Percentiles rank a stretch among this genome's conserved stretches.
phyloP scores from a whole-genome alignment of 2,797 vertebrate species.

The Tapirus indicus region DNA sequence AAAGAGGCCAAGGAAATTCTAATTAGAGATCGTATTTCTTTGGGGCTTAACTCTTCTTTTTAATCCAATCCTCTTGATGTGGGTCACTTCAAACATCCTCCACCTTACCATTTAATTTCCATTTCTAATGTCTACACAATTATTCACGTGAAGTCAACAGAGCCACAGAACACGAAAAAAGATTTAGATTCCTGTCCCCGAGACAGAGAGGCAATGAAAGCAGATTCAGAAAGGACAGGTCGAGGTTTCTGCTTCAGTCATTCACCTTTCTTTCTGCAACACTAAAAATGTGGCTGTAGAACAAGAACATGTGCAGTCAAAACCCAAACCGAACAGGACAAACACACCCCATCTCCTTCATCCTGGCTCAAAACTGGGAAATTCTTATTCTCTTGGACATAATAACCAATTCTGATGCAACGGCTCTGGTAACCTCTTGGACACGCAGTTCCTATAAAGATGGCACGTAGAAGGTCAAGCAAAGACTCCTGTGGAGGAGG shows the following conservation, averaged over 20 bases:
- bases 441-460: background rate
- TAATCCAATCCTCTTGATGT: constrained; percentile 31
- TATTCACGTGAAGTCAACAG: background rate
- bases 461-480: background rate
- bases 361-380: background rate
- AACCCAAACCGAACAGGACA: background rate
- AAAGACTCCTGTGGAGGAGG: background rate
- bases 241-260: background rate
- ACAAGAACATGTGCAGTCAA: background rate
- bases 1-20: constrained; percentile 55
- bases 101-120: constrained; percentile 37
- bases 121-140: constrained; percentile 42
- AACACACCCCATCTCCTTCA: background rate
- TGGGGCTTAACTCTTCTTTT: constrained; percentile 24
- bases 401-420: background rate
- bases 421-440: background rate
- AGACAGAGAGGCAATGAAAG: background rate
- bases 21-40: constrained; percentile 35
- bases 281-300: background rate
- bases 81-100: background rate
- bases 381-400: background rate
- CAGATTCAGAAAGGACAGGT: background rate
- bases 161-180: background rate
- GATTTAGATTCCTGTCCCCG: background rate
- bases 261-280: background rate